Percentiles rank a stretch among this genome's conserved stretches.
These are phyloP conservation scores for Gymnogyps californianus DNA, from an alignment of 2,113 vertebrate genomes.

Conservation along the genomic window DNA sequence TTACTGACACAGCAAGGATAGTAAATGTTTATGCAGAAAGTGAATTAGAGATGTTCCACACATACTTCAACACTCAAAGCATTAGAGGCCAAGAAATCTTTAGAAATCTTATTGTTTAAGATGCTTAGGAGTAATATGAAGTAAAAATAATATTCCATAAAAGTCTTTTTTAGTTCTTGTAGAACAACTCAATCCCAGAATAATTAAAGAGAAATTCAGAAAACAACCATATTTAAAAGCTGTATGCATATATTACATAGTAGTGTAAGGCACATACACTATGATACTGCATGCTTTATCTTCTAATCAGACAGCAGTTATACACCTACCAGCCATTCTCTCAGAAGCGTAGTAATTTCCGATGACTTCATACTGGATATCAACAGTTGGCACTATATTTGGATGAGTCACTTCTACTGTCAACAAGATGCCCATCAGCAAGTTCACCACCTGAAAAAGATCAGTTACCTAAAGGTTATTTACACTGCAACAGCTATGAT, in stretches of 20 bases:
- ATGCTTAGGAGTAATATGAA: background rate
- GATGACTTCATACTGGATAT: conserved; percentile 97
- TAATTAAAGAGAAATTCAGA: background rate
- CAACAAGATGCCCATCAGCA: conserved; percentile 95
- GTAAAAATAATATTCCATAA: background rate
- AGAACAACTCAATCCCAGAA: background rate
- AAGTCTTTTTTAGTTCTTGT: background rate
- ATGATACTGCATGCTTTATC: background rate
- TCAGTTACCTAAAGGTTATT: conserved; percentile 12
- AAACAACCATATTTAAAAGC: background rate
- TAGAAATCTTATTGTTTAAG: background rate
- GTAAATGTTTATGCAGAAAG: background rate
- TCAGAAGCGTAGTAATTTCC: conserved; percentile 95
- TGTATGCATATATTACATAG: background rate
- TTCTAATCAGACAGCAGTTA: background rate
- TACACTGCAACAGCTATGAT: background rate
- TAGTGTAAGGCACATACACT: background rate
- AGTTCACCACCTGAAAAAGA: conserved; percentile 87
- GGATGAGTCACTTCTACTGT: conserved; percentile 97
- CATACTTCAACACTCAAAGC: background rate
- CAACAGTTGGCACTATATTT: conserved; percentile 88
- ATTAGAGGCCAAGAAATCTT: background rate
- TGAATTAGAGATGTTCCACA: background rate
- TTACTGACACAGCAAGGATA: background rate
- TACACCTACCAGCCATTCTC: conserved; percentile 89